These are phyloP conservation scores for Gerris buenoi DNA, from an alignment of 1,140 invertebrate genomes.

Conservation along the genomic window DNA sequence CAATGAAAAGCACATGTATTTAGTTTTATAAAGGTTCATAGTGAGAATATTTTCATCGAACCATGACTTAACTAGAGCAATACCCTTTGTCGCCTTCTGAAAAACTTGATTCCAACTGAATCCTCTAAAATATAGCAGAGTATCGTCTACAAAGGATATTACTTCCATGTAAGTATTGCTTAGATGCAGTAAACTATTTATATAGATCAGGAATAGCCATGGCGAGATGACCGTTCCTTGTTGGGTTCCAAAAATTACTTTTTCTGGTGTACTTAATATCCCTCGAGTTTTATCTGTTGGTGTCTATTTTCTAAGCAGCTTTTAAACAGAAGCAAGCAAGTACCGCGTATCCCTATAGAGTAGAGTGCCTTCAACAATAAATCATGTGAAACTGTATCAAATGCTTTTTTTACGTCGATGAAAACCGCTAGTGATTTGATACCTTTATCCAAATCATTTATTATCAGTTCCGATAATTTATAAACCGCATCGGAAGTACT, in stretches of 20 bases:
- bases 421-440: neutral
- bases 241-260: neutral
- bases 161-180: neutral
- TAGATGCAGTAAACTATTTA: neutral
- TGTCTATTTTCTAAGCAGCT: neutral
- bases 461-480: neutral
- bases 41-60: neutral
- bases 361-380: neutral
- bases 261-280: neutral
- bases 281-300: neutral
- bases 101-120: neutral
- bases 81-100: neutral
- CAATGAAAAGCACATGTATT: neutral
- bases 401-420: neutral
- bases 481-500: neutral
- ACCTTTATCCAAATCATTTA: neutral
- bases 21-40: neutral
- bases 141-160: neutral
- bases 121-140: neutral
- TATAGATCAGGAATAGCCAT: neutral
- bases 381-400: neutral
- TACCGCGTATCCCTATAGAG: neutral
- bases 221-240: neutral
- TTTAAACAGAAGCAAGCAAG: neutral
- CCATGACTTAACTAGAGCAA: neutral